A percentile compares a stretch with the other conserved stretches of the same genome.
phyloP scores from a whole-genome alignment of 1,140 invertebrate genomes.

The Sweltsa coloradensis region DNA sequence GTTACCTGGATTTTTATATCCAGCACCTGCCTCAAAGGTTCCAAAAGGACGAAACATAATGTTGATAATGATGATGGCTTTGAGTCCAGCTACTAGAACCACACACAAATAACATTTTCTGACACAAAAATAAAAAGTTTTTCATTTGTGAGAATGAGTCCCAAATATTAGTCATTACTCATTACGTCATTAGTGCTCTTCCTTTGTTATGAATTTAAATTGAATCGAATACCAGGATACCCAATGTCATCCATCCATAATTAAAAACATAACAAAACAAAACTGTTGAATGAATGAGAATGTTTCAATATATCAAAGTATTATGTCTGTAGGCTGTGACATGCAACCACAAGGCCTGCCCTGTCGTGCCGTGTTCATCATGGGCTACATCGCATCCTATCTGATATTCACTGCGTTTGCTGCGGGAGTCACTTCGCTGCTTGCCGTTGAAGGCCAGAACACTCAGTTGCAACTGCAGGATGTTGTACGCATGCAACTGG shows the following conservation, averaged over 20 bases:
- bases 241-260: neutral
- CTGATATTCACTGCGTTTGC: slow-evolving; percentile 6
- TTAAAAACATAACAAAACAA: neutral
- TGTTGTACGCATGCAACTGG: neutral
- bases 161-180: too few relatives aligned
- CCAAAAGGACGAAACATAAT: too few relatives aligned
- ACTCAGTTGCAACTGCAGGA: slow-evolving; percentile 2
- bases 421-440: slow-evolving; percentile 7
- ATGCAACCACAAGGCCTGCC: neutral
- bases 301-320: neutral
- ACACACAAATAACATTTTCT: too few relatives aligned
- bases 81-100: too few relatives aligned
- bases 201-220: neutral
- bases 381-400: slow-evolving; percentile 5
- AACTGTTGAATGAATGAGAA: neutral
- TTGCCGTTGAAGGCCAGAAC: slow-evolving; percentile 3
- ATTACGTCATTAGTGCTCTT: too few relatives aligned
- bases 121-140: too few relatives aligned
- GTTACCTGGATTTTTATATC: too few relatives aligned
- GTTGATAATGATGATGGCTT: too few relatives aligned
- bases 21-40: too few relatives aligned
- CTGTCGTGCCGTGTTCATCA: slow-evolving; percentile 2
- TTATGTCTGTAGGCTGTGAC: neutral
- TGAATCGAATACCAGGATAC: neutral
- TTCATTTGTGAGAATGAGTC: too few relatives aligned